Evolutionary conservation across 1,140 invertebrate species (phyloP), one percentile per base, ranked within the genome.

Genomic region (Agraylea sexmaculata): DNA sequence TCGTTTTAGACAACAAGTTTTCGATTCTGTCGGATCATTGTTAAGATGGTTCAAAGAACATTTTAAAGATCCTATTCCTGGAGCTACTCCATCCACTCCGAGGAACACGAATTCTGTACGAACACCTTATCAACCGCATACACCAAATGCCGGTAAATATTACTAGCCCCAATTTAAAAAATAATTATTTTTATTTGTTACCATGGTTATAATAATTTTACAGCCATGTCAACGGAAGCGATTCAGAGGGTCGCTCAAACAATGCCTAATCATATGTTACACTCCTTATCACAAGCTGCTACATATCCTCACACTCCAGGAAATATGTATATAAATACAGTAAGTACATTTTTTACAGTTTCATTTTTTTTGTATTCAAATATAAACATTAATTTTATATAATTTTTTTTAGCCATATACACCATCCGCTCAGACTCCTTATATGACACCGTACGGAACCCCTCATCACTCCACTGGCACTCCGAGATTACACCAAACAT

Each of bases 11-110:
- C 74, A 81, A 37, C 82, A 91, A 56, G 78, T 83, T 52, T 97
- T 98, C 60, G 78, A 83, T 39, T 80, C 83, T 1, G 65, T 98
- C 0, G 80, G 77, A 38, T 75, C 79, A 2, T 56, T 98, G 6
- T 75, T 99, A 47, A 77, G 84, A 36, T 99, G 93, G 92, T 99
- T 98, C 60, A 99, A 99, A 57, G 87, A 93, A 60, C 91, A 99
- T 57, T 98, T 93, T 68, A 68, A 87, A 34, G 90, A 96, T 54
- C 83, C 89, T 0, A 74, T 88, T 33, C 87, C 87, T 8, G 74
- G 75, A 32, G 62, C 63, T 25, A 88, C 86, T 11, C 86, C 86
- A 41, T 54, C 49, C 21, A 82, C 83, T 13, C 80, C 80, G 0
- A 67, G 76, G 28, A 59, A 61, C 1, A 67, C 71, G 48, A 66